Conservation (phyloP, 2,113 vertebrate species). For the Ctenodactylus gundi region DNA sequence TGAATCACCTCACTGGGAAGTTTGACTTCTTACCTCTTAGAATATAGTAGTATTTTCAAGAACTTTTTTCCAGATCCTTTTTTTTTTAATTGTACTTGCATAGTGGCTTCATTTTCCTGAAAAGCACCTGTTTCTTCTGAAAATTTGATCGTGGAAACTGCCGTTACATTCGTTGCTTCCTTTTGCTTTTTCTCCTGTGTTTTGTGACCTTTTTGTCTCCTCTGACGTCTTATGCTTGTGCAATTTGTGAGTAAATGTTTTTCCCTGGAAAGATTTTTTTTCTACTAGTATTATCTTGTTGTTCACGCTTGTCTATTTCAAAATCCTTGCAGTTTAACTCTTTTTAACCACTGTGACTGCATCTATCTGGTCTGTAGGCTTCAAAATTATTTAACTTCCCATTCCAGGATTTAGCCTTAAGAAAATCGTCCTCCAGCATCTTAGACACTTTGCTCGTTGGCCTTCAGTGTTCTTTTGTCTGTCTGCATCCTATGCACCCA, state of each 20-base stretch:
- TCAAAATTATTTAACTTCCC: constrained; percentile 95
- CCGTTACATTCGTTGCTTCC: constrained; percentile 76
- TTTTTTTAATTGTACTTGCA: constrained; percentile 80
- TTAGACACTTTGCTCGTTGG: constrained; percentile 77
- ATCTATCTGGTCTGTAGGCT: constrained; percentile 92
- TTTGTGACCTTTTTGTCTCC: constrained; percentile 89
- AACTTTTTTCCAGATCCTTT: constrained; percentile 79
- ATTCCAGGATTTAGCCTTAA: constrained; percentile 92
- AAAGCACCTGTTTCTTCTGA: constrained; percentile 78
- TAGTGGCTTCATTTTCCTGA: constrained; percentile 73
- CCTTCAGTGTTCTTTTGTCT: constrained; percentile 81
- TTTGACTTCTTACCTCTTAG: constrained; percentile 82
- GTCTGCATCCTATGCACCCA: constrained; percentile 93
- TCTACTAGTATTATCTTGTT: constrained; percentile 81
- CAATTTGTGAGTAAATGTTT: constrained; percentile 79
- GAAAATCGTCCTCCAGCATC: constrained; percentile 86
- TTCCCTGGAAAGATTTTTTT: constrained; percentile 81
- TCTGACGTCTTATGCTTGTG: constrained; percentile 88
- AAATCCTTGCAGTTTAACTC: constrained; percentile 97
- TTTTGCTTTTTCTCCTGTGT: constrained; percentile 87
- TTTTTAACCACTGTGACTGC: constrained; percentile 98
- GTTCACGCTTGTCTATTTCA: constrained; percentile 87
- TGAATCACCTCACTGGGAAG: constrained; percentile 77
- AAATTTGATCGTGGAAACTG: constrained; percentile 80
- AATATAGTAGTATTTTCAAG: constrained; percentile 77